These are phyloP conservation scores for Microplitis manilae DNA, from an alignment of 2,888 invertebrate species.

Conservation along the genomic window DNA sequence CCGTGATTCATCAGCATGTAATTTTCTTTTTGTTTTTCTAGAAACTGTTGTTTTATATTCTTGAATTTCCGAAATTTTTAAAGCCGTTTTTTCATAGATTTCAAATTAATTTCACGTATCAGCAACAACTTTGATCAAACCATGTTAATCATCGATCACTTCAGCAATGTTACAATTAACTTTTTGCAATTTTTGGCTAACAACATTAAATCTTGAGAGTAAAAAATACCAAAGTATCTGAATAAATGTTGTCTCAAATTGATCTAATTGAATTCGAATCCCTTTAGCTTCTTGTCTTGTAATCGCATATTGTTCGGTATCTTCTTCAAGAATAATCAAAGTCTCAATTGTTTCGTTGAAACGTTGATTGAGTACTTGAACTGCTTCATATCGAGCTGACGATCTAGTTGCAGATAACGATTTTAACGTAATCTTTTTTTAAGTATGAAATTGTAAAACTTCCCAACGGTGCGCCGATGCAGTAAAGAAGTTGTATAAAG, in stretches of 20 bases:
- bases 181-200: too few relatives aligned
- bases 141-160: too few relatives aligned
- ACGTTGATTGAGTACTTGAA: constrained; percentile 47
- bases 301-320: constrained; percentile 54
- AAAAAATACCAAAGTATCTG: too few relatives aligned
- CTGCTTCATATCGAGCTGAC: constrained; percentile 56
- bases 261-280: too few relatives aligned
- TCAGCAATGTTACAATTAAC: too few relatives aligned
- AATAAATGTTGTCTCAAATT: too few relatives aligned
- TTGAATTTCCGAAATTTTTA: too few relatives aligned
- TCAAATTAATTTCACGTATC: too few relatives aligned
- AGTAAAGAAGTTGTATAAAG: constrained; percentile 55
- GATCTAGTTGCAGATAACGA: constrained; percentile 58
- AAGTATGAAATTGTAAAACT: constrained; percentile 25
- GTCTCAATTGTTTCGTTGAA: constrained; percentile 44
- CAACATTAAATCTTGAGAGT: too few relatives aligned
- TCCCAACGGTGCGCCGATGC: constrained; percentile 52
- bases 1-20: constrained; percentile 14
- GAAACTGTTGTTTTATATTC: constrained; percentile 1
- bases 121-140: too few relatives aligned
- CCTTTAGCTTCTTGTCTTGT: constrained; percentile 51
- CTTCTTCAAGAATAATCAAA: constrained; percentile 51
- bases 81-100: constrained; percentile 11
- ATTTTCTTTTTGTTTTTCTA: not conserved
- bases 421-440: constrained; percentile 43